Base-by-base conservation (phyloP, 2,797 vertebrate species). In the Melanotaenia parkinsoni region DNA sequence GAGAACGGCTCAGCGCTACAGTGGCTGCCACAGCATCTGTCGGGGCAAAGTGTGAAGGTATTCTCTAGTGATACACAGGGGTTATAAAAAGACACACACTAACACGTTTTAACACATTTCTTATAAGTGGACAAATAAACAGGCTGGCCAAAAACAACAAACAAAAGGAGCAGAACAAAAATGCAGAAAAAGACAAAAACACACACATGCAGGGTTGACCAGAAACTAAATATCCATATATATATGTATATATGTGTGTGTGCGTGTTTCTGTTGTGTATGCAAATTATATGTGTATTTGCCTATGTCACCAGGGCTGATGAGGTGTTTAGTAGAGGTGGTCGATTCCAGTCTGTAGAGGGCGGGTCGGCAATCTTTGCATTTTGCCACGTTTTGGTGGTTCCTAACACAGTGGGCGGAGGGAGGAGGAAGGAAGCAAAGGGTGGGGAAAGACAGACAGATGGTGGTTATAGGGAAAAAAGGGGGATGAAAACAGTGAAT, bases 11-110 rank as follows among this genome's bases (percentile, higher is more conserved):
- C 76, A 73, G 65, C 16, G 60, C 67, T 84, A 79, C 86, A 85
- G 67, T 87, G 70, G 78, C 77, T 84, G 76, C 77, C 76, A 66
- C 79, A 79, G 88, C 87, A 84, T 86, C 89, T 91, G 88, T 86
- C 70, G 35, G 71, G 70, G 56, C 1, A 33, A 81, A 63, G 74
- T 91, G 88, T 85, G 84, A 88, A 86, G 89, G 81, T 85, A 85
- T 89, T 86, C 82, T 85, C 70, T 63, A 5, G 63, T 18, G 30
- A 70, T 74, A 67, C 72, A 73, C 74, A 72, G 69, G 70, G 84
- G 73, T 87, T 86, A 86, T 72, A 70, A 81, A 82, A 82, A 86
- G 38, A 74, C 56, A 71, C 62, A 70, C 69, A 47, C 62, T 16
- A 51, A 72, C 67, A 79, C 56, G 64, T 56, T 67, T 53, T 16